Evolutionary conservation across 2,888 invertebrate genomes (phyloP).

Genomic region (Brachyptera risi): DNA sequence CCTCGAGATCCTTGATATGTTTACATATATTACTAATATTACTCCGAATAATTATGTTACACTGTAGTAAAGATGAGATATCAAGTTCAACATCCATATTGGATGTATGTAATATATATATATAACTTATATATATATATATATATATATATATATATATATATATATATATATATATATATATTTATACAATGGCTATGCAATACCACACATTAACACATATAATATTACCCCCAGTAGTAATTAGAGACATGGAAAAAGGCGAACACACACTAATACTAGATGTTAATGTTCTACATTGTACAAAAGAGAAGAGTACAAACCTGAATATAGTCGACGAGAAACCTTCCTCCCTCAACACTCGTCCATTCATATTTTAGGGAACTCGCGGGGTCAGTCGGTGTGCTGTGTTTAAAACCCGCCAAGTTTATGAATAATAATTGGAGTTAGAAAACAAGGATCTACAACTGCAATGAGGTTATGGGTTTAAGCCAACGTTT

Average conservation of each 20-base stretch:
- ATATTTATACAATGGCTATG: no score
- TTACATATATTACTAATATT: no score
- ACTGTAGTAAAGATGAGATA: no score
- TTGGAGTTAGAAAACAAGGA: conserved; percentile 24
- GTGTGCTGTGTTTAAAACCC: neutral
- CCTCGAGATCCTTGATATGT: no score
- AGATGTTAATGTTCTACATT: conserved; percentile 2
- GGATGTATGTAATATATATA: no score
- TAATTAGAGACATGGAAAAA: conserved; percentile 4
- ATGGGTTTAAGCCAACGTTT: conserved; percentile 11
- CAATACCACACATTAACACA: no score
- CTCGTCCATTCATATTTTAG: conserved; percentile 1
- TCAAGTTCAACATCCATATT: no score
- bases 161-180: conserved; percentile 8
- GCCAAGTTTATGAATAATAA: conserved; percentile 24
- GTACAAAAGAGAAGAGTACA: conserved; percentile 2
- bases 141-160: conserved; percentile 9
- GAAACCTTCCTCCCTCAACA: neutral
- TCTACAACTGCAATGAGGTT: conserved; percentile 19
- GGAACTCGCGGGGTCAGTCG: neutral
- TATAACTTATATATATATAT: conserved; percentile 13
- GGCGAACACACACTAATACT: conserved; percentile 10
- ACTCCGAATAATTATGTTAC: no score
- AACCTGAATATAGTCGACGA: no score
- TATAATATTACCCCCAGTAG: conserved; percentile 1